Conservation (phyloP, 1,140 invertebrate genomes). For the Maconellicoccus hirsutus region DNA sequence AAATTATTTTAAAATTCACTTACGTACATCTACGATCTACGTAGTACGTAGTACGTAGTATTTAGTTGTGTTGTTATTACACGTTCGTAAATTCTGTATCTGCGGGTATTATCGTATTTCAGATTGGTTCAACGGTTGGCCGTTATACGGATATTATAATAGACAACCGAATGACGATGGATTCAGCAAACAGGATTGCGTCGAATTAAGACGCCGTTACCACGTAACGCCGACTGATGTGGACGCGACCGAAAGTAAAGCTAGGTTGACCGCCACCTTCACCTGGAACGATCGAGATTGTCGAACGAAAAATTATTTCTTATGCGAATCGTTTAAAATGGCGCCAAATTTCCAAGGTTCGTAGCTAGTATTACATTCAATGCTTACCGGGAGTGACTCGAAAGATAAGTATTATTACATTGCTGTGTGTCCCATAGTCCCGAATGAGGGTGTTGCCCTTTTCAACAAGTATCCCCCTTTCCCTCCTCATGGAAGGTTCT, state of each 20-base stretch:
- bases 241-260: conserved; percentile 28
- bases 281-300: conserved; percentile 70
- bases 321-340: conserved; percentile 45
- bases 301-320: conserved; percentile 51
- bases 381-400: too few species aligned
- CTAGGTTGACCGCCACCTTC: conserved; percentile 37
- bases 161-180: conserved; percentile 70
- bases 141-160: conserved; percentile 45
- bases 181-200: conserved; percentile 60
- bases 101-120: conserved; percentile 21
- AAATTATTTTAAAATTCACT: too few species aligned
- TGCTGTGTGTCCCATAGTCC: too few species aligned
- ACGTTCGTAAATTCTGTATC: too few species aligned
- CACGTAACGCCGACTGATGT: conserved; percentile 39
- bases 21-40: too few species aligned
- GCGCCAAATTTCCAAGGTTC: not conserved
- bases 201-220: conserved; percentile 55
- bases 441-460: too few species aligned
- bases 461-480: too few species aligned
- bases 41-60: too few species aligned
- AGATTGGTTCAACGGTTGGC: conserved; percentile 74
- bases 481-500: too few species aligned
- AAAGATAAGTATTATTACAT: too few species aligned
- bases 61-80: too few species aligned
- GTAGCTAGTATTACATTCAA: too few species aligned